Evolutionary conservation across 2,113 vertebrate genomes (phyloP).

Genomic region (Saimiri boliviensis): DNA sequence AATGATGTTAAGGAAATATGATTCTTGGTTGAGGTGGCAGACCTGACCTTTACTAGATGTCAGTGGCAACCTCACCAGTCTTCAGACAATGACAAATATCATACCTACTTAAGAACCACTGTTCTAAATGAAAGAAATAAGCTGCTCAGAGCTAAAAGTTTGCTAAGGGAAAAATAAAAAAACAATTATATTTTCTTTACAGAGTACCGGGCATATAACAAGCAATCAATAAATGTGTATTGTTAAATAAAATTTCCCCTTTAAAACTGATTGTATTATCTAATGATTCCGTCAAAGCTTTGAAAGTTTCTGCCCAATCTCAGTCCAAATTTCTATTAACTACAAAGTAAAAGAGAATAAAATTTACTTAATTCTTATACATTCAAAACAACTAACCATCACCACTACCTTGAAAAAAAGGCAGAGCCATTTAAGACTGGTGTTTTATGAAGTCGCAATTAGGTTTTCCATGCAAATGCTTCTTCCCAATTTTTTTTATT

Average conservation of each 20-base stretch:
- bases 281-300: constrained; percentile 16
- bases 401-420: background rate
- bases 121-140: background rate
- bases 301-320: background rate
- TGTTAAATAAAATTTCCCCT: background rate
- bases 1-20: background rate
- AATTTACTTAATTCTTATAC: constrained; percentile 23
- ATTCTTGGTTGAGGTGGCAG: background rate
- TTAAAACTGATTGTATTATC: background rate
- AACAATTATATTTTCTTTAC: background rate
- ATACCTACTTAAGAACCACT: background rate
- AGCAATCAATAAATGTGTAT: background rate
- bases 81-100: background rate
- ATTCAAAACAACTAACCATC: background rate
- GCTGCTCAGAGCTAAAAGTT: background rate
- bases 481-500: background rate
- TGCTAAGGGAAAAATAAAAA: background rate
- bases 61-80: background rate
- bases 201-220: background rate
- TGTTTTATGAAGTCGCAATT: background rate
- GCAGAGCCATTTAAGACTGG: background rate
- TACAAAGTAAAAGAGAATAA: constrained; percentile 39
- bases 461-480: constrained; percentile 21
- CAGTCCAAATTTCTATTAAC: background rate
- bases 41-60: background rate